Percentiles rank a stretch among this genome's conserved stretches.
Evolutionary conservation across 2,888 invertebrate genomes (phyloP).

Genomic region (Andrena bicolor): DNA sequence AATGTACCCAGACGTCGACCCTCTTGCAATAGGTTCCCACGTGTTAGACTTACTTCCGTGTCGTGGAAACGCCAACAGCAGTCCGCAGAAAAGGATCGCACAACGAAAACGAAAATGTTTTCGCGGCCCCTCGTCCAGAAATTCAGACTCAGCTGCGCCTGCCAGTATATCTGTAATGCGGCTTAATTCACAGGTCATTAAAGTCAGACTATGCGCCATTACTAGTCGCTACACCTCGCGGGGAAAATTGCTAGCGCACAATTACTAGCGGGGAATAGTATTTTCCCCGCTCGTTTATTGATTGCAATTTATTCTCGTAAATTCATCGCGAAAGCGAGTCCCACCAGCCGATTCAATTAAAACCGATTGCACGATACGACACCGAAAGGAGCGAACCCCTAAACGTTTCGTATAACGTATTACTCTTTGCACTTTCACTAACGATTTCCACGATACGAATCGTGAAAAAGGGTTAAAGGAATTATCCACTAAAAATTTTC

Average conservation of each 20-base stretch:
- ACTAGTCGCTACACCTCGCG: slow-evolving; percentile 32
- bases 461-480: neutral
- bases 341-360: slow-evolving; percentile 10
- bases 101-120: slow-evolving; percentile 44
- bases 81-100: neutral
- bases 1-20: neutral
- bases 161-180: slow-evolving; percentile 52
- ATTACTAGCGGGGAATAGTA: slow-evolving; percentile 40
- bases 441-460: neutral
- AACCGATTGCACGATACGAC: slow-evolving; percentile 24
- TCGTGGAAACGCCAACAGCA: neutral
- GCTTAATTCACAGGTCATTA: slow-evolving; percentile 62
- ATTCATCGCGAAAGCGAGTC: slow-evolving; percentile 26
- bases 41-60: neutral
- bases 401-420: neutral
- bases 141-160: neutral
- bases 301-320: slow-evolving; percentile 38
- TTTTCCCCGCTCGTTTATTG: slow-evolving; percentile 40
- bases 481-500: slow-evolving; percentile 1
- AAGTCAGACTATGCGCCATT: slow-evolving; percentile 50
- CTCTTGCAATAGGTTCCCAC: neutral
- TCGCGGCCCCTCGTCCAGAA: slow-evolving; percentile 21
- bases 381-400: slow-evolving; percentile 7
- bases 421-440: neutral
- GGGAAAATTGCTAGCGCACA: slow-evolving; percentile 47